Conservation (phyloP, 2,797 vertebrate genomes). For the Apogon hyalosoma region DNA sequence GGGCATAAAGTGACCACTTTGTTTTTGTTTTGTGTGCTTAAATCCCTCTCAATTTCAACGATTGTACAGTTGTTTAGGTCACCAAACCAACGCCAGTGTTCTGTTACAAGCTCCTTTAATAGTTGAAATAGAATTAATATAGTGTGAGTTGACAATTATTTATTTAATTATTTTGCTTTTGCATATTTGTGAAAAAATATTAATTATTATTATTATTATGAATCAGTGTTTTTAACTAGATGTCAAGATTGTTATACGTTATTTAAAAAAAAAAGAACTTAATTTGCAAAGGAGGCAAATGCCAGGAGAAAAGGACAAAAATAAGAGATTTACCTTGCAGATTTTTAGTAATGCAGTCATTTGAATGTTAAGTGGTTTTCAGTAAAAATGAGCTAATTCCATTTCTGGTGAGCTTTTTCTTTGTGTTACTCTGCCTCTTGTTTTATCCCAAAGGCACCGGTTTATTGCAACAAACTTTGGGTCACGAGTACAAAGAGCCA, state of each 20-base stretch:
- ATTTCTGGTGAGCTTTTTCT: too few species aligned
- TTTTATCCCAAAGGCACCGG: not conserved
- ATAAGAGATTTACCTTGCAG: too few species aligned
- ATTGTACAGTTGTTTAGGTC: conserved; percentile 28
- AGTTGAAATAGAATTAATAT: not conserved
- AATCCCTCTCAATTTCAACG: conserved; percentile 60
- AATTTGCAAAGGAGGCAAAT: too few species aligned
- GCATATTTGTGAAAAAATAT: too few species aligned
- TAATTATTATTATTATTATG: too few species aligned
- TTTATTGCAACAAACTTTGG: conserved; percentile 20
- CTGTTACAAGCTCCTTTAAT: not conserved
- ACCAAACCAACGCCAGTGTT: conserved; percentile 32
- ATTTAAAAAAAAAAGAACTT: too few species aligned
- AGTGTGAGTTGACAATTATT: not conserved
- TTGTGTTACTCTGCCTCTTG: not conserved
- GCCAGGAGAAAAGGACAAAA: too few species aligned
- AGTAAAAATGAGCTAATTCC: too few species aligned
- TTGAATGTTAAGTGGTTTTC: too few species aligned
- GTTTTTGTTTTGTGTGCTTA: conserved; percentile 78
- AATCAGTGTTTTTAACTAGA: too few species aligned
- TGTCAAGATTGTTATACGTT: too few species aligned
- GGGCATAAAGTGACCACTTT: conserved; percentile 82
- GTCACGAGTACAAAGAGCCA: conserved; percentile 52
- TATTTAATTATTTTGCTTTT: not conserved
- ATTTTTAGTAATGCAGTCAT: too few species aligned